A percentile compares a stretch with the other conserved stretches of the same genome.
Evolutionary conservation across 2,888 invertebrate species (phyloP).

Genomic region (Crioceris asparagi): DNA sequence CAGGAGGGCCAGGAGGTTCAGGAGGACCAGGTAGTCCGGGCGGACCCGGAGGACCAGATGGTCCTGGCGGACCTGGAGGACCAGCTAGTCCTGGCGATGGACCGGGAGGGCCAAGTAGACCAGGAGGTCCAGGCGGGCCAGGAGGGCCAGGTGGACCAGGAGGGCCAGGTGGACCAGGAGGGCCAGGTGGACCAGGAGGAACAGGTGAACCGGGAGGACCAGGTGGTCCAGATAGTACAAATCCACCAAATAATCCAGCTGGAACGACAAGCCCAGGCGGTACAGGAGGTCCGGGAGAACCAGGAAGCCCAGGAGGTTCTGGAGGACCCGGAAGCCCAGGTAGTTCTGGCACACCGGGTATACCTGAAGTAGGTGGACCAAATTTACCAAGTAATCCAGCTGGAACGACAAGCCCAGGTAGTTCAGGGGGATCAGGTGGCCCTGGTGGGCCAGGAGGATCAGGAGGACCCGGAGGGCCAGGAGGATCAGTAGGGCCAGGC

Average conservation of each 20-base stretch:
- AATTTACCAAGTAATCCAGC: background rate
- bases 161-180: background rate
- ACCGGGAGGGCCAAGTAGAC: constrained; percentile 1
- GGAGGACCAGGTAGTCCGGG: background rate
- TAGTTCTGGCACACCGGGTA: background rate
- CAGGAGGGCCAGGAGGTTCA: background rate
- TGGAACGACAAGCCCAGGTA: background rate
- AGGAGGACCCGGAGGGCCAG: constrained; percentile 12
- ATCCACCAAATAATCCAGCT: too few species aligned
- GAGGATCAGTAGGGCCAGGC: background rate
- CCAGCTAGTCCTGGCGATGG: constrained; percentile 7
- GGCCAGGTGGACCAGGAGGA: background rate
- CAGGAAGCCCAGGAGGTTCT: background rate
- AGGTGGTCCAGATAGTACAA: background rate
- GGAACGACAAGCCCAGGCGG: background rate
- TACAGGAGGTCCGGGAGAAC: too few species aligned
- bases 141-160: background rate
- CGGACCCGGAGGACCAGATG: background rate
- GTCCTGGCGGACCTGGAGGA: background rate
- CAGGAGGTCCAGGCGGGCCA: background rate
- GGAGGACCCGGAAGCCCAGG: background rate
- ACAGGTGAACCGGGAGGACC: background rate
- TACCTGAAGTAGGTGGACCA: background rate
- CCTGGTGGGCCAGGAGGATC: background rate
- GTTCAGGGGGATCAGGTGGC: background rate